Base-by-base conservation (phyloP, 2,888 invertebrate genomes). In the Caenorhabditis sp. region DNA sequence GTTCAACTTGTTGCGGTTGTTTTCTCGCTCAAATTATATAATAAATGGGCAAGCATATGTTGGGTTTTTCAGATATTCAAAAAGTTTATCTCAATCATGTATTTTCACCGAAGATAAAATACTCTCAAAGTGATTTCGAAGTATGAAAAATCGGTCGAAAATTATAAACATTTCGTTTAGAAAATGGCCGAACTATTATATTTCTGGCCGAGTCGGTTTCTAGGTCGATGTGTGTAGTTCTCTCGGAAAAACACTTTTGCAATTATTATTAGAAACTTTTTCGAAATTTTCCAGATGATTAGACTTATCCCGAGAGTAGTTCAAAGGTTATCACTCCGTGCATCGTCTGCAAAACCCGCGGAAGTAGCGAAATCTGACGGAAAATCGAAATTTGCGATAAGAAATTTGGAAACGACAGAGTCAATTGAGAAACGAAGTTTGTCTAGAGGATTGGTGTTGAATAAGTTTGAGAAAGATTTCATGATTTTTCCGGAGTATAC, bases 401-500 rank as follows among this genome's bases (percentile, higher is more conserved):
- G 60, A 62, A 64, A 60, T 0, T 26, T 75, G 23, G 64, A 70
- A 63, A 59, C 61, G 5, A 59, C 63, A 26, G 43, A 50, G 25
- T 81, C 84, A 0, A 69, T 87, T 12, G 85, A 87, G 62, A 87
- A 85, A 57, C 59, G 73, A 26, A 84, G 84, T 0, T 67, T 87
- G 38, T 78, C 80, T 10, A 66, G 87, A 56, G 87, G 87, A 59
- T 70, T 87, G 26, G 77, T 83, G 0, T 67, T 87, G 71, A 86
- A 87, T 68, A 78, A 77, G 59, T 87, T 87, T 67, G 87, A 87
- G 66, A 87, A 86, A 87, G 87, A 87, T 69, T 88, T 88, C 68
- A 70, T 88, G 65, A 87, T 87, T 66, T 87, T 80, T 59, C 87
- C 87, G 1, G 87, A 87, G 61, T 85, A 85, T 70, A 63, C 77